Evolutionary conservation across 2,888 invertebrate species (phyloP), one percentile per base, ranked within the genome.

Genomic region (Vanessa cardui): DNA sequence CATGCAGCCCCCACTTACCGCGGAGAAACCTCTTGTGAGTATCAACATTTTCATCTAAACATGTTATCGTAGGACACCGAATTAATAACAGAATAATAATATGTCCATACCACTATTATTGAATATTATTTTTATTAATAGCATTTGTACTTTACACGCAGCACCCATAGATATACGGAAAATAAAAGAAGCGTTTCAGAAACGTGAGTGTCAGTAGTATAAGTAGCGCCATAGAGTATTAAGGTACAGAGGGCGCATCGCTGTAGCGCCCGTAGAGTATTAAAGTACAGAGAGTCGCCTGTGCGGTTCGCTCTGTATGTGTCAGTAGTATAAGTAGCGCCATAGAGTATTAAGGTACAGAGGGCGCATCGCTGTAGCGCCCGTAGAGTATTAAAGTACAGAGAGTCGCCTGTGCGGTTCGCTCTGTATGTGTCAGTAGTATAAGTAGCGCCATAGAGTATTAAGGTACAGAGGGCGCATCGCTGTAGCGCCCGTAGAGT

Each of bases 1-100:
- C 92, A 92, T 91, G 92, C 90, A 93, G 93, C 89, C 90, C 93
- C 73, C 93, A 93, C 82, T 92, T 93, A 89, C 91, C 92, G 74
- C 80, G 93, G 85, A 88, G 92, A 83, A 84, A 93, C 80, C 81
- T 91, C 45, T 87, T 93, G 93, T 93, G 78, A 93, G 93, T 93
- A 90, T 86, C 74, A 18, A 39, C 33, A 39, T 18, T 62, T 26
- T 15, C 16, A 54, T 59, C 45, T 46, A 63, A 54, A 52, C 59
- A 50, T 21, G 58, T 52, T 31, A 58, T 60, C 7, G 7, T 54
- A 39, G 39, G 39, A 39, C 39, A 8, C 12, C 2, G 16, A 31
- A 26, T 56, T 4, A 46, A 26, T 45, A 18, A 58, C 16, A 54
- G n/a, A n/a, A 15, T 16, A 21, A 33, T 45, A 9, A 45, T 8